Conservation (phyloP, 1,140 invertebrate species). For the Pogonus chalceus region DNA sequence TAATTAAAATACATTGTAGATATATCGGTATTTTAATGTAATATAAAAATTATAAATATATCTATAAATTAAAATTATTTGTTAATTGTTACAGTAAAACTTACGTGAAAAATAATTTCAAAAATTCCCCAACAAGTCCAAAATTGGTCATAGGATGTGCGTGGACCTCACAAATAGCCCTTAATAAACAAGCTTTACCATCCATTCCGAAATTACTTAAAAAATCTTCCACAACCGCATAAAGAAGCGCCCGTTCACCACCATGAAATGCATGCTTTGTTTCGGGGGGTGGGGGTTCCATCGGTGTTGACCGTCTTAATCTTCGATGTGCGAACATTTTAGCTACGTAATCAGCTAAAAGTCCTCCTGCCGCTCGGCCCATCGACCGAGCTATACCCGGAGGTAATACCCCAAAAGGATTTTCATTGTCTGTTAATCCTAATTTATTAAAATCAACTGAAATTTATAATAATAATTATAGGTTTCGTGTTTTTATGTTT, state of each 20-base stretch:
- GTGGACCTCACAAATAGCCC: slow-evolving; percentile 78
- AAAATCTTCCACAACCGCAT: slow-evolving; percentile 63
- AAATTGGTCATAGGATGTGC: slow-evolving; percentile 65
- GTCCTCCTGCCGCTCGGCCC: slow-evolving; percentile 54
- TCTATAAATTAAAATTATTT: no score
- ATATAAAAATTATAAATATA: no score
- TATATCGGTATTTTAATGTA: no score
- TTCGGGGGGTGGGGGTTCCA: slow-evolving; percentile 27
- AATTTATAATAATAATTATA: no score
- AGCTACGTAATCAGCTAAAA: slow-evolving; percentile 54
- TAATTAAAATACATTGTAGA: no score
- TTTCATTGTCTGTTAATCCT: slow-evolving; percentile 73
- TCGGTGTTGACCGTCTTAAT: slow-evolving; percentile 43
- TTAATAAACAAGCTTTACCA: slow-evolving; percentile 67
- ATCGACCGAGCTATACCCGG: slow-evolving; percentile 55
- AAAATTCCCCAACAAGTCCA: slow-evolving; percentile 66
- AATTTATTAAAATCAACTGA: slow-evolving; percentile 74
- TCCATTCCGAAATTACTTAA: slow-evolving; percentile 64
- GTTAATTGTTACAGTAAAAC: no score
- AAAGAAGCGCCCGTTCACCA: slow-evolving; percentile 66
- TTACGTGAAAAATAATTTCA: slow-evolving; percentile 73
- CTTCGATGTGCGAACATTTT: slow-evolving; percentile 54
- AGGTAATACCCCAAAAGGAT: slow-evolving; percentile 69
- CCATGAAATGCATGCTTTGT: slow-evolving; percentile 51
- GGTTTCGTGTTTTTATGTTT: no score